Conservation (phyloP, 2,797 vertebrate species). For the Poecilia wingei region DNA sequence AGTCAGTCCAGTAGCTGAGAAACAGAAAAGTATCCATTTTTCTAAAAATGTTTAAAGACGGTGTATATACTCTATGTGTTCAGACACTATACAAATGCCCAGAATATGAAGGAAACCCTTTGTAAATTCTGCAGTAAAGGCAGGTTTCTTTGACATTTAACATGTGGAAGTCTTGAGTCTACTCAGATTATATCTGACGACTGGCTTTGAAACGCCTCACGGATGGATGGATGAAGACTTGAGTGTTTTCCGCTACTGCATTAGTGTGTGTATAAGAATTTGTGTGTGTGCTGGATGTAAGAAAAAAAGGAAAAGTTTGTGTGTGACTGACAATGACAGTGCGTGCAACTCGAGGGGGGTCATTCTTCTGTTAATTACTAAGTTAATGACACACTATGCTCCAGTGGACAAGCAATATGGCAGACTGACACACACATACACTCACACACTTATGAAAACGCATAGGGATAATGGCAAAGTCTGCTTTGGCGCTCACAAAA, state of each 20-base stretch:
- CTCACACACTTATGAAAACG: conserved; percentile 38
- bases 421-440: conserved; percentile 46
- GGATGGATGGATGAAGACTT: not conserved
- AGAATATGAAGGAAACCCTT: not conserved
- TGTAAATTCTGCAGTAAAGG: not conserved
- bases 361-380: conserved; percentile 76
- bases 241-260: not conserved
- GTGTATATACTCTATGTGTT: not conserved
- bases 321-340: conserved; percentile 59
- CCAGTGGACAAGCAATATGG: conserved; percentile 64
- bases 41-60: no score
- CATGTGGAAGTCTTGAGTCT: not conserved
- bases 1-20: no score
- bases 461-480: conserved; percentile 60
- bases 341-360: conserved; percentile 36
- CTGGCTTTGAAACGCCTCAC: not conserved
- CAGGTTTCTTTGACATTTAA: not conserved
- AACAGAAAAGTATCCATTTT: no score
- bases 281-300: not conserved
- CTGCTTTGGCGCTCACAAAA: conserved; percentile 52
- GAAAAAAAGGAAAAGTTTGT: conserved; percentile 10
- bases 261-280: not conserved
- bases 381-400: conserved; percentile 75
- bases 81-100: not conserved
- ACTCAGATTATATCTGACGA: not conserved